Evolutionary conservation across 1,140 invertebrate genomes (phyloP), one percentile per base, ranked within the genome.

Genomic region (Ostrea edulis): DNA sequence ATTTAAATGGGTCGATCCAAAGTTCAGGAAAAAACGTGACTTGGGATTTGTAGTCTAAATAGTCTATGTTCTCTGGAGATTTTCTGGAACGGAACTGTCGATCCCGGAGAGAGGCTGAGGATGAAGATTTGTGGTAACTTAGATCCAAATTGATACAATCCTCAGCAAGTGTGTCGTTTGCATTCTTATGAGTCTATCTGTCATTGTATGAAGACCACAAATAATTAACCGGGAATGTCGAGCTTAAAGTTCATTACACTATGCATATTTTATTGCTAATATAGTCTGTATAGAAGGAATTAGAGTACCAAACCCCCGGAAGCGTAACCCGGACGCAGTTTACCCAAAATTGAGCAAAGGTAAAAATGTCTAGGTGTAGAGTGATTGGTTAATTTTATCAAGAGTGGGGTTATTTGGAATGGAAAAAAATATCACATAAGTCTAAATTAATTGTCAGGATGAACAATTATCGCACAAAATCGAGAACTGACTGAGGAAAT

Each of bases 1-100:
- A 77, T 77, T 77, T 77, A 77, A 77, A 77, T 77, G 25, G 68
- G 68, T 77, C 68, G 29, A 77, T 77, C 68, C 68, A 77, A 35
- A 35, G 68, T 77, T 77, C 68, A 25, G 55, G 22, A n/a, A 62
- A 77, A 17, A 77, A 11, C 14, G 29, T 22, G 25, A 29, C 29
- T 1, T 0, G 68, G 68, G 68, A 77, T 77, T 25, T 77, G 29
- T 77, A 35, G 25, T 25, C 25, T 35, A 35, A 77, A 14, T 77
- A 29, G 8, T 35, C 35, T 35, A 35, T 29, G 29, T 17, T 77
- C 68, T 35, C 11, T 77, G 11, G 25, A 25, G 68, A 77, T 35
- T 35, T 77, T 77, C 68, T 77, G 25, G 12, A 77, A 77, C 29
- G 25, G 68, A 25, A 35, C 68, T 25, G 8, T 2, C 2, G 68